Evolutionary conservation across 2,797 vertebrate genomes (phyloP).

Genomic region (Alcedo atthis): DNA sequence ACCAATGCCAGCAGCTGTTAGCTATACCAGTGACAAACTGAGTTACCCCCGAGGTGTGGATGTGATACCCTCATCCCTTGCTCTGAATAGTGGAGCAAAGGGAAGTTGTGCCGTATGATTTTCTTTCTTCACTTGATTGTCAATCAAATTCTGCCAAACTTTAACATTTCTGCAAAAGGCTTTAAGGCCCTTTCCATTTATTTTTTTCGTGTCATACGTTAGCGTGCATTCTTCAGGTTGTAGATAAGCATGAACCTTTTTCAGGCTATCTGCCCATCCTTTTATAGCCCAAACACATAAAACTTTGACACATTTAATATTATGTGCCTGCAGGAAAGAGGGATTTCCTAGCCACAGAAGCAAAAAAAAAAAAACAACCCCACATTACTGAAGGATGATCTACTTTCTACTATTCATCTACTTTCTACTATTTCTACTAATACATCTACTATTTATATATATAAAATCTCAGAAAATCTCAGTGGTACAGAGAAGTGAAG

Average conservation of each 20-base stretch:
- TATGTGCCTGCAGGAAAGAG: not conserved
- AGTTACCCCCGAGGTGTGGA: not conserved
- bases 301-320: not conserved
- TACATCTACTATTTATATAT: not conserved
- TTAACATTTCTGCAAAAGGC: not conserved
- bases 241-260: not conserved
- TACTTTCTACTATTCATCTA: not conserved
- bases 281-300: fast-evolving
- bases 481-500: not conserved
- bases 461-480: not conserved
- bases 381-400: not conserved
- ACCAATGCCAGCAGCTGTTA: not conserved
- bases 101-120: not conserved
- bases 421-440: no score
- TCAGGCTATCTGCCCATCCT: not conserved
- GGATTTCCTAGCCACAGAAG: not conserved
- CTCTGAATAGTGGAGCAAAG: not conserved
- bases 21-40: not conserved
- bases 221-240: not conserved
- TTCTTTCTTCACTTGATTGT: not conserved
- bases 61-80: not conserved
- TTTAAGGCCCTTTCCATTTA: not conserved
- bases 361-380: not conserved
- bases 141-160: not conserved
- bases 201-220: not conserved